Evolutionary conservation across 2,113 vertebrate species (phyloP).

Genomic region (Scomber japonicus): DNA sequence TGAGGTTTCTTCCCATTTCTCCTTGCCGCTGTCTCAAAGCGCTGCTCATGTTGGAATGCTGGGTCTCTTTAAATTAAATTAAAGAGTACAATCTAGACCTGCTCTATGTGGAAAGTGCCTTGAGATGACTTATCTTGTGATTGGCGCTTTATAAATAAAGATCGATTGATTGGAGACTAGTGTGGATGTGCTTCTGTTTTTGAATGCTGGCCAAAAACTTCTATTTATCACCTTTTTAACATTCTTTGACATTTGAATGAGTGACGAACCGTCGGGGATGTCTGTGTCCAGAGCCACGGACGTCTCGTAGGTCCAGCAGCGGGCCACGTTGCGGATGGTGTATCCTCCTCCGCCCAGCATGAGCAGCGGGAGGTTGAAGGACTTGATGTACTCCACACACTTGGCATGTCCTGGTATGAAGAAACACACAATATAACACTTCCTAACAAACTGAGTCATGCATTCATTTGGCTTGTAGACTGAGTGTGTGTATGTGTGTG

Average conservation of each 20-base stretch:
- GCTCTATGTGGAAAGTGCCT: too few species aligned
- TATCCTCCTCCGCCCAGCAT: conserved; percentile 98
- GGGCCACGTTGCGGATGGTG: conserved; percentile 95
- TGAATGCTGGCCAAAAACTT: too few species aligned
- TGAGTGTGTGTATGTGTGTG: background rate
- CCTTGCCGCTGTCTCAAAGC: too few species aligned
- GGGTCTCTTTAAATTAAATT: too few species aligned
- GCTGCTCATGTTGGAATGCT: too few species aligned
- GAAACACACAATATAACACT: background rate
- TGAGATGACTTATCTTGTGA: too few species aligned
- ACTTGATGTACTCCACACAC: conserved; percentile 97
- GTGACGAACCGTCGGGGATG: conserved; percentile 88
- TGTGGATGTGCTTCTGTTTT: too few species aligned
- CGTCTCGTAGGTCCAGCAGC: conserved; percentile 97
- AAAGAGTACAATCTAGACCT: too few species aligned
- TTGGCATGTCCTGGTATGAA: conserved; percentile 90
- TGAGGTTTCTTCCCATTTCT: too few species aligned
- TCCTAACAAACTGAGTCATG: background rate
- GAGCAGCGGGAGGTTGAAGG: conserved; percentile 94
- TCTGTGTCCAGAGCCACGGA: conserved; percentile 94
- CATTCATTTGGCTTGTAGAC: background rate
- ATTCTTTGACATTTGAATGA: background rate
- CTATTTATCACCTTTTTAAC: background rate
- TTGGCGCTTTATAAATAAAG: too few species aligned
- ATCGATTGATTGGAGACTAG: too few species aligned